These are phyloP conservation scores for Nemopilema nomurai DNA, from an alignment of 30 jellyfish, hydroid and myxozoan genomes.

Conservation along the genomic window DNA sequence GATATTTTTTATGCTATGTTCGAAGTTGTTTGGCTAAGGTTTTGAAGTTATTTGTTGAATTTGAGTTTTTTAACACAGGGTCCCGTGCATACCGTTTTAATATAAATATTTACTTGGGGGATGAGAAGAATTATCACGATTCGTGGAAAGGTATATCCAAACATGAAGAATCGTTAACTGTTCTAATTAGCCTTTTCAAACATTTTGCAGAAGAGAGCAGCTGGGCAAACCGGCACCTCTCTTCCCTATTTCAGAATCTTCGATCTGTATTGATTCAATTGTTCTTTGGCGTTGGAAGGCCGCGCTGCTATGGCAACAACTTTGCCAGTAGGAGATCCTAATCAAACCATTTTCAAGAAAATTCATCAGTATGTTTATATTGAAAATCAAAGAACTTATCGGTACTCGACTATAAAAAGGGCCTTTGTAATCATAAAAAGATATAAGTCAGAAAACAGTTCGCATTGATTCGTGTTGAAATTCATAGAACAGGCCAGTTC, in stretches of 20 bases:
- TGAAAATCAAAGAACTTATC: too few relatives aligned
- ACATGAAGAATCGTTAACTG: not conserved
- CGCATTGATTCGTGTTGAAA: not conserved
- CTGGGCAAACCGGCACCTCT: not conserved
- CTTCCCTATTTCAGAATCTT: not conserved
- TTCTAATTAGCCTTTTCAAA: not conserved
- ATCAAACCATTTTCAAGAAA: not conserved
- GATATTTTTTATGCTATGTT: not conserved
- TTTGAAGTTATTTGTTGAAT: not conserved
- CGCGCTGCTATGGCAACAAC: not conserved
- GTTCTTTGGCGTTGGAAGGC: not conserved
- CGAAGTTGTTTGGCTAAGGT: not conserved
- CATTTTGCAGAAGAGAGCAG: constrained; percentile 1
- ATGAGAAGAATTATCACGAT: not conserved
- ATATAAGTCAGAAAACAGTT: not conserved
- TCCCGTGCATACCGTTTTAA: not conserved
- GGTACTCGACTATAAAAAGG: too few relatives aligned
- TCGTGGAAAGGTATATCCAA: constrained; percentile 1
- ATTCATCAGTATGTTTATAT: too few relatives aligned
- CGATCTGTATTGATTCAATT: not conserved
- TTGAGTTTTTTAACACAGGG: too few relatives aligned
- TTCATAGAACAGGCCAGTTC: not conserved
- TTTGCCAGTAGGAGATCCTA: not conserved
- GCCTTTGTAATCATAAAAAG: too few relatives aligned
- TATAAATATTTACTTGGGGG: not conserved